Evolutionary conservation across 2,888 invertebrate species (phyloP), one percentile per base, ranked within the genome.

Genomic region (Achlya flavicornis): DNA sequence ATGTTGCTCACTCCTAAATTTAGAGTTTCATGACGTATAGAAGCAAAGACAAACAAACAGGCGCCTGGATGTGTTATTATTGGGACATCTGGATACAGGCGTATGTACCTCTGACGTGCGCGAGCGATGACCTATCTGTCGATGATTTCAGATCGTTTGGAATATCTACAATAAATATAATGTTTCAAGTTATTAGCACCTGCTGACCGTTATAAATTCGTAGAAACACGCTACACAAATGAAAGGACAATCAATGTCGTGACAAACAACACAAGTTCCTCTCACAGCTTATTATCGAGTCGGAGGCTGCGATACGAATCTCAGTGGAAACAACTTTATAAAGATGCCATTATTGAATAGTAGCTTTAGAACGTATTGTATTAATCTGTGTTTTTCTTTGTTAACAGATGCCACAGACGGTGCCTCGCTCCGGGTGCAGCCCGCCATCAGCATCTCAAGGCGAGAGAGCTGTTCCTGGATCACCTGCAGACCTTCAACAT

Each of bases 331-430:
- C 70, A 71, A 75, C 63, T 63, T 60, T 59, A 41, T 58, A 57
- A 58, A 59, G 57, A 62, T 57, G 64, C 65, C 65, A 68, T 53
- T 53, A 53, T 53, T 19, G 19, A 53, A 19, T 19, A 53, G 10
- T 53, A 48, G 16, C 16, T 48, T 16, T 48, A 19, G 19, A 53
- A 6, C 3, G 5, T 19, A 19, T 10, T 53, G 19, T 19, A 10
- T 19, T 53, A 60, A 63, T 46, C n/a, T 63, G 11, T 16, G 8
- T 63, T 73, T 78, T 75, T 66, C 62, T 63, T 92, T 91, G 88
- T 89, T 70, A 66, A 63, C 95, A 97, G 97, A 97, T 97, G 97
- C 96, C 97, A 90, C 97, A 97, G 94, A 96, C 96, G 81, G 97
- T 97, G 80, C 97, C 97, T 66, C 95, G 96, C 78, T 96, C 96